Evolutionary conservation across 1,140 invertebrate genomes (phyloP).

Genomic region (Phymorhynchus buccinoides): DNA sequence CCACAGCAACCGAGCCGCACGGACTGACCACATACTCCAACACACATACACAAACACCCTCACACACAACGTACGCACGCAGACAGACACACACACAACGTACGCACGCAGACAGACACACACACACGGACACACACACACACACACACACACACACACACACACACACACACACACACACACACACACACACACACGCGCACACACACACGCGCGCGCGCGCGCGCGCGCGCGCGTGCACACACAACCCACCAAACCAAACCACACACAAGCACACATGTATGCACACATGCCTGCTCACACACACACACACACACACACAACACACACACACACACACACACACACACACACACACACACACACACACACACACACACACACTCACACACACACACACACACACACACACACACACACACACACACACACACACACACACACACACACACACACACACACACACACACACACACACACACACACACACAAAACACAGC

Average conservation of each 20-base stretch:
- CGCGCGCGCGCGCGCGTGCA: neutral
- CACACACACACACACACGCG: conserved; percentile 2
- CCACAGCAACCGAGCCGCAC: too few relatives aligned
- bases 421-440: neutral
- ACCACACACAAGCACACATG: neutral
- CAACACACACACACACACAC: neutral
- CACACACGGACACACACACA: too few relatives aligned
- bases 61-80: too few relatives aligned
- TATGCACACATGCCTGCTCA: neutral
- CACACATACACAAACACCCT: too few relatives aligned
- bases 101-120: too few relatives aligned
- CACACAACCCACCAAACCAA: neutral
- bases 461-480: too few relatives aligned
- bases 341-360: neutral
- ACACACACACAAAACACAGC: too few relatives aligned
- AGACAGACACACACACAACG: too few relatives aligned
- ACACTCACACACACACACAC: neutral
- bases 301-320: neutral
- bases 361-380: too few relatives aligned
- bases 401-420: conserved; percentile 4
- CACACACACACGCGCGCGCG: neutral
- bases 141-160: conserved; percentile 4
- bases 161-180: conserved; percentile 10
- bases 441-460: neutral
- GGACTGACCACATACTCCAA: too few relatives aligned